Base-by-base conservation (phyloP, 2,888 invertebrate species). In the Cactoblastis cactorum region DNA sequence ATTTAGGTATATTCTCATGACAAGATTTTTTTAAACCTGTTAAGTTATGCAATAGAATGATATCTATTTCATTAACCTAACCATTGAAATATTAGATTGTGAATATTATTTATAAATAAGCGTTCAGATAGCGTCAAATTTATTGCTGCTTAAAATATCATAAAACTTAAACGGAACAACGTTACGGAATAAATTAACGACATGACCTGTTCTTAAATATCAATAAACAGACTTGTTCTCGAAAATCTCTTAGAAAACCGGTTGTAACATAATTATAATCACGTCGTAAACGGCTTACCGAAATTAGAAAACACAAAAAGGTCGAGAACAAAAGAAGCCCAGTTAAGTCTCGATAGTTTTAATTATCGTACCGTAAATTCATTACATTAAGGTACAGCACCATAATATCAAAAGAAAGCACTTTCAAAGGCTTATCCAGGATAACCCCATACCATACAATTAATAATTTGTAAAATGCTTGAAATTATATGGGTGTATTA, bases 31-130 rank as follows among this genome's bases (percentile, higher is more conserved):
- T 77, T 72, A 63, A 82, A 83, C 86, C 77, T 63, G 84, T 85
- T 69, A 74, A 80, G 74, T 83, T 84, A 85, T 81, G 85, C 84
- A 86, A 87, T 73, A 77, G 74, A 78, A 76, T 77, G 75, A 60
- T 76, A 81, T 74, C 67, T 64, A 69, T 67, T 69, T 74, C 77
- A 77, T 77, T 28, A 1, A 2, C 9, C 1, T 4, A 4, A 28
- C 28, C 9, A 22, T 5, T 4, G 22, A 22, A 22, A 1, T 28
- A 28, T 28, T 4, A 28, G 8, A 8, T 28, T n/a, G n/a, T n/a
- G n/a, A 28, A 28, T 28, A 28, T 28, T 28, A 28, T 28, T 22
- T n/a, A n/a, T n/a, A n/a, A n/a, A n/a, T n/a, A n/a, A n/a, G n/a
- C n/a, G n/a, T n/a, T n/a, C n/a, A n/a, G 8, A 9, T 28, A 8